A percentile compares a stretch with the other conserved stretches of the same genome.
phyloP scores from a whole-genome alignment of 2,797 vertebrate species.

The Liasis olivaceus region DNA sequence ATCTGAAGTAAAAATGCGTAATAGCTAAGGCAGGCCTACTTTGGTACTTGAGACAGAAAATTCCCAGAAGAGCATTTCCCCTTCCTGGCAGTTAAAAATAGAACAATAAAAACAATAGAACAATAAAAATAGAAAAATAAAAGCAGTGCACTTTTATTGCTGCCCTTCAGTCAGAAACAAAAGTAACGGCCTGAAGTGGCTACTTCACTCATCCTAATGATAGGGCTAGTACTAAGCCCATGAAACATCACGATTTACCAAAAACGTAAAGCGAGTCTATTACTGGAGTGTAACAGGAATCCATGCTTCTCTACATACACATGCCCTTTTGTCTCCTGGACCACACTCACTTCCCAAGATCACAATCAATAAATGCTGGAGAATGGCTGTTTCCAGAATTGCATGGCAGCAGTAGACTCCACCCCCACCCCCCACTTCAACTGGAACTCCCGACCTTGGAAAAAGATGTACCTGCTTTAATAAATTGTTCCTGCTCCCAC shows the following conservation, averaged over 20 bases:
- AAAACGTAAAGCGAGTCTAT: background rate
- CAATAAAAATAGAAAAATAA: background rate
- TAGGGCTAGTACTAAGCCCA: background rate
- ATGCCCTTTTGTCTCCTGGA: background rate
- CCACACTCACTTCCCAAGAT: background rate
- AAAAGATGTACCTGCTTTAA: too few relatives aligned
- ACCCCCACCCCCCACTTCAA: too few relatives aligned
- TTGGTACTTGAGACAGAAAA: background rate
- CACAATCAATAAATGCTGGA: background rate
- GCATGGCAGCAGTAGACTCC: too few relatives aligned
- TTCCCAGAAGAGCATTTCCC: background rate
- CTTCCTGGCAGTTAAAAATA: too few relatives aligned
- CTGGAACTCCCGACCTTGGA: too few relatives aligned
- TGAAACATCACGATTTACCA: background rate
- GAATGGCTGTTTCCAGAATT: background rate
- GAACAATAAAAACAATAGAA: too few relatives aligned
- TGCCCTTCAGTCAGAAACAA: background rate
- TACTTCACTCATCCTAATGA: background rate
- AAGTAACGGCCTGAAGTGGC: background rate
- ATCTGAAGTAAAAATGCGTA: background rate
- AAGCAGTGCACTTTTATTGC: background rate
- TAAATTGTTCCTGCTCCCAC: too few relatives aligned
- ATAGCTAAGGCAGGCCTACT: background rate
- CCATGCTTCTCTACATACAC: background rate
- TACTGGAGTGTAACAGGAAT: too few relatives aligned